phyloP scores from a whole-genome alignment of 2,113 vertebrate species.

The Holacanthus passer region DNA sequence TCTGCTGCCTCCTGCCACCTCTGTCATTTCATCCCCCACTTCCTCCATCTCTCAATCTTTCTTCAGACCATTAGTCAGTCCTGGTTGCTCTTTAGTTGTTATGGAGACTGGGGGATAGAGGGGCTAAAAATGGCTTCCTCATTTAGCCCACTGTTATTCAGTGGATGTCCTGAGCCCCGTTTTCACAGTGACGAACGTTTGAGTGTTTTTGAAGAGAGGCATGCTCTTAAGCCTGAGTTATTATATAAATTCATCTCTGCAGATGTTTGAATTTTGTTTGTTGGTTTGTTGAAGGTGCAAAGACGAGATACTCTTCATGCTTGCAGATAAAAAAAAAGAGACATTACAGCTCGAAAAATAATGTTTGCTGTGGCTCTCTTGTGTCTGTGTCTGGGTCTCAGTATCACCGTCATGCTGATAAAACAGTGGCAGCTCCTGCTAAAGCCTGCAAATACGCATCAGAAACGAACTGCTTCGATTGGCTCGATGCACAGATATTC shows the following conservation, averaged over 20 bases:
- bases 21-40: conserved; percentile 47
- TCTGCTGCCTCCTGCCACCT: conserved; percentile 15
- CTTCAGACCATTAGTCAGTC: conserved; percentile 64
- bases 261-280: background rate
- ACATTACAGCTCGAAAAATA: background rate
- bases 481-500: background rate
- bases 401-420: background rate
- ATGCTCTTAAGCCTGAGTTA: background rate
- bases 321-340: background rate
- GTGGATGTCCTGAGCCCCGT: conserved; percentile 20
- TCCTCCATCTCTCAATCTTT: conserved; percentile 57
- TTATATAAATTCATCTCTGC: background rate
- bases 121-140: conserved; percentile 66
- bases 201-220: background rate
- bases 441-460: background rate
- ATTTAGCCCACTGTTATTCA: conserved; percentile 43
- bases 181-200: conserved; percentile 6
- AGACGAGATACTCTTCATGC: background rate
- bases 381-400: background rate
- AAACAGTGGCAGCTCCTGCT: background rate
- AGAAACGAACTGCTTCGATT: background rate
- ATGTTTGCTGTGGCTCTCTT: background rate
- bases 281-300: background rate
- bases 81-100: conserved; percentile 70
- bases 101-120: conserved; percentile 53